A percentile compares a stretch with the other conserved stretches of the same genome.
phyloP scores from a whole-genome alignment of 1,140 invertebrate genomes.

The Cylas formicarius region DNA sequence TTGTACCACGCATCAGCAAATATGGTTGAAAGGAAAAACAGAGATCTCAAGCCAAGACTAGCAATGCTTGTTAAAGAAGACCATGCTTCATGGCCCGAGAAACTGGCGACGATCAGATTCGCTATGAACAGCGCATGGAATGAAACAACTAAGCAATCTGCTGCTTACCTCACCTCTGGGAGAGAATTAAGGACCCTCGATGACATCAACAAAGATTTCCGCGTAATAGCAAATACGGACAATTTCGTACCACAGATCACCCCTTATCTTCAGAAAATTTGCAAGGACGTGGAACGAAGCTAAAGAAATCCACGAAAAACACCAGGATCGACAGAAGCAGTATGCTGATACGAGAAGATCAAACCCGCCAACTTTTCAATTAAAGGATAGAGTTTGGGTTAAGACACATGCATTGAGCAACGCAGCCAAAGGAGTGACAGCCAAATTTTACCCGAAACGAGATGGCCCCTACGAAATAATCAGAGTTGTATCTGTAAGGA shows the following conservation, averaged over 20 bases:
- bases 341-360: not conserved
- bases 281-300: not conserved
- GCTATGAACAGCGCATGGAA: slow-evolving; percentile 41
- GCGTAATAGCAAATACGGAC: slow-evolving; percentile 4
- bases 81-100: slow-evolving; percentile 37
- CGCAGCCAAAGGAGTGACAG: slow-evolving; percentile 2
- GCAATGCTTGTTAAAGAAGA: slow-evolving; percentile 30
- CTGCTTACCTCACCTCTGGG: slow-evolving; percentile 36
- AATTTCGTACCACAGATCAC: slow-evolving; percentile 18
- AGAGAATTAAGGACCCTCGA: slow-evolving; percentile 32
- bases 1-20: slow-evolving; percentile 40
- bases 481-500: too few species aligned
- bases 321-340: slow-evolving; percentile 5
- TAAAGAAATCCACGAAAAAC: slow-evolving; percentile 1
- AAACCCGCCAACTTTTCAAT: not conserved
- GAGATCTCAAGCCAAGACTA: slow-evolving; percentile 40
- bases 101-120: too few species aligned
- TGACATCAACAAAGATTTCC: slow-evolving; percentile 25
- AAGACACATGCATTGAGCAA: slow-evolving; percentile 8
- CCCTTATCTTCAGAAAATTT: slow-evolving; percentile 7
- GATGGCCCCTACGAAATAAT: too few species aligned
- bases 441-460: slow-evolving; percentile 8
- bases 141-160: slow-evolving; percentile 7
- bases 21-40: slow-evolving; percentile 40
- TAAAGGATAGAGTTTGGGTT: slow-evolving; percentile 7